These are phyloP conservation scores for Drosophila saltans DNA, from an alignment of 1,140 invertebrate species.

Conservation along the genomic window DNA sequence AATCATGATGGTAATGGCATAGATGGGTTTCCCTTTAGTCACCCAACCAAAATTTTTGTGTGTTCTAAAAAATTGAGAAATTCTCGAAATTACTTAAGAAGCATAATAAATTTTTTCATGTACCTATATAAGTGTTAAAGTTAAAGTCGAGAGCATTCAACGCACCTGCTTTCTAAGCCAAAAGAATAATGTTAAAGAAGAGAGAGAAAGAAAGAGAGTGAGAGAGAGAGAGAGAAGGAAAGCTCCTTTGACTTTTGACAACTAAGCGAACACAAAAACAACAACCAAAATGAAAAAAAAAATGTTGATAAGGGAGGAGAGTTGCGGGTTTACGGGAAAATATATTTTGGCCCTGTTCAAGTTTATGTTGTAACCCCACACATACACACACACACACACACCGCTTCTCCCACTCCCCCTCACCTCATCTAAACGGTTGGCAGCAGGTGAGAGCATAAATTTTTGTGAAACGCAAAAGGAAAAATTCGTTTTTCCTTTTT, in stretches of 20 bases:
- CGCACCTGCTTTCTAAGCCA: slow-evolving; percentile 56
- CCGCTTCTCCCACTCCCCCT: not conserved
- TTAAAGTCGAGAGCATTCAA: slow-evolving; percentile 61
- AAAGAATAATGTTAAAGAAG: not conserved
- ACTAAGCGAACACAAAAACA: not conserved
- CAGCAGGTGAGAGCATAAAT: slow-evolving; percentile 65
- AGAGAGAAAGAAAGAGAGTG: not conserved
- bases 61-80: slow-evolving; percentile 17
- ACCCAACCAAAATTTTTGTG: not conserved
- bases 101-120: slow-evolving; percentile 47
- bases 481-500: not conserved
- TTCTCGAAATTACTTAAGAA: slow-evolving; percentile 53
- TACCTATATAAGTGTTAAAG: slow-evolving; percentile 65
- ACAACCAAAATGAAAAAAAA: not conserved
- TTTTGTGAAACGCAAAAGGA: slow-evolving; percentile 19
- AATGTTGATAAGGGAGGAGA: not conserved
- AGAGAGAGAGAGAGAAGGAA: not conserved
- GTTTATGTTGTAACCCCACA: not conserved
- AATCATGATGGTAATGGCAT: too few species aligned
- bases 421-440: slow-evolving; percentile 12
- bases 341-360: not conserved
- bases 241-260: slow-evolving; percentile 4
- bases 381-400: too few species aligned
- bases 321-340: not conserved
- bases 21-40: not conserved